Evolutionary conservation across 2,888 invertebrate species (phyloP).

Genomic region (Amaurobius ferox): DNA sequence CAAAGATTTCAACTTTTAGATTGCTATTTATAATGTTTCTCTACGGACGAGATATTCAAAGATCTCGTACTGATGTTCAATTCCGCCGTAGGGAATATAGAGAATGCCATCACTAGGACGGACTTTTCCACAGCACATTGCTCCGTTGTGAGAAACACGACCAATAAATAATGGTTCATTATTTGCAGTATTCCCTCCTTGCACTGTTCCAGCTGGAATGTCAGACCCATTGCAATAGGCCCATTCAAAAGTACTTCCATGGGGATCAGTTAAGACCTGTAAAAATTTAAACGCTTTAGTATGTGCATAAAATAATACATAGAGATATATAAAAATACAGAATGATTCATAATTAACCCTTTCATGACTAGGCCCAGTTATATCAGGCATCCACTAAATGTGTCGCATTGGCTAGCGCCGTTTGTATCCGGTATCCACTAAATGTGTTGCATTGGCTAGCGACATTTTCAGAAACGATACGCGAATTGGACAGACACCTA

Average conservation of each 20-base stretch:
- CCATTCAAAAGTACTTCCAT: conserved; percentile 30
- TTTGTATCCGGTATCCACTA: no score
- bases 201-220: conserved; percentile 28
- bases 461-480: no score
- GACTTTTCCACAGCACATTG: conserved; percentile 44
- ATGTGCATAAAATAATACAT: no score
- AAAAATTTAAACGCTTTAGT: no score
- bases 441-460: no score
- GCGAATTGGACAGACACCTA: no score
- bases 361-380: no score
- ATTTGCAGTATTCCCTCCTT: conserved; percentile 30
- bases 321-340: no score
- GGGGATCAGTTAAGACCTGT: conserved; percentile 30
- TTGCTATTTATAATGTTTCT: neutral
- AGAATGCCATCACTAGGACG: conserved; percentile 32
- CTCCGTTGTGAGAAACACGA: conserved; percentile 29
- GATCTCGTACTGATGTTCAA: conserved; percentile 18
- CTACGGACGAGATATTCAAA: conserved; percentile 28
- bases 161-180: conserved; percentile 48
- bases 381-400: no score
- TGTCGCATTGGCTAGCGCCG: no score
- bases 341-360: no score
- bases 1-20: neutral
- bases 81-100: conserved; percentile 28
- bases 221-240: neutral